A percentile compares a stretch with the other conserved stretches of the same genome.
Conservation (phyloP, 2,888 invertebrate species). For the Nineta flava region DNA sequence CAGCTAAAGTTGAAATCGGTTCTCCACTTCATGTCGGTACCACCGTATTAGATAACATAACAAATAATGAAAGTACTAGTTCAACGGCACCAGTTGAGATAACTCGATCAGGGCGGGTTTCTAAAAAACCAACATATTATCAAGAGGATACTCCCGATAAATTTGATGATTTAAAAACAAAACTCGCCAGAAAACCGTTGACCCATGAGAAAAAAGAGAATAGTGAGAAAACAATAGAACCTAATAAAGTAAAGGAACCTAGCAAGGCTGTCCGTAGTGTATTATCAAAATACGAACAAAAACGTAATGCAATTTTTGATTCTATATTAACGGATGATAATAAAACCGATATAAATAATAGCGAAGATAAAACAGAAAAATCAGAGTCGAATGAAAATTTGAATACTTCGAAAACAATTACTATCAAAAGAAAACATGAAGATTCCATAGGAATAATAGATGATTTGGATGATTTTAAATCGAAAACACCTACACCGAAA, state of each 20-base stretch:
- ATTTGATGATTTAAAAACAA: too few relatives aligned
- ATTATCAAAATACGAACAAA: background rate
- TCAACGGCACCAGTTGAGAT: background rate
- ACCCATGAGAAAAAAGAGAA: too few relatives aligned
- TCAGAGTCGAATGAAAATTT: background rate
- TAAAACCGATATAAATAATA: background rate
- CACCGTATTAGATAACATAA: background rate
- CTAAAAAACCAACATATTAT: background rate
- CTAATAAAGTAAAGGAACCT: too few relatives aligned
- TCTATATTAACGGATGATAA: background rate
- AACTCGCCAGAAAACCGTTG: too few relatives aligned
- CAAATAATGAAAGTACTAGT: background rate
- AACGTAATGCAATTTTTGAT: background rate
- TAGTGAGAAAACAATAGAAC: too few relatives aligned
- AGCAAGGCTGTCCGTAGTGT: too few relatives aligned
- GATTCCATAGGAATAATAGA: background rate
- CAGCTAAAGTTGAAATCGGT: background rate
- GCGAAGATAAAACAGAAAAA: too few relatives aligned
- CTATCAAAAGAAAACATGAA: background rate
- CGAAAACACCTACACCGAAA: background rate
- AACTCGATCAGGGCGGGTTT: background rate
- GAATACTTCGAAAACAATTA: background rate
- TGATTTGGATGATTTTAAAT: too few relatives aligned
- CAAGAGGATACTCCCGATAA: too few relatives aligned
- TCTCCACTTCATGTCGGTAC: background rate